Evolutionary conservation across 1,140 invertebrate species (phyloP).

Genomic region (Epicauta chinensis): DNA sequence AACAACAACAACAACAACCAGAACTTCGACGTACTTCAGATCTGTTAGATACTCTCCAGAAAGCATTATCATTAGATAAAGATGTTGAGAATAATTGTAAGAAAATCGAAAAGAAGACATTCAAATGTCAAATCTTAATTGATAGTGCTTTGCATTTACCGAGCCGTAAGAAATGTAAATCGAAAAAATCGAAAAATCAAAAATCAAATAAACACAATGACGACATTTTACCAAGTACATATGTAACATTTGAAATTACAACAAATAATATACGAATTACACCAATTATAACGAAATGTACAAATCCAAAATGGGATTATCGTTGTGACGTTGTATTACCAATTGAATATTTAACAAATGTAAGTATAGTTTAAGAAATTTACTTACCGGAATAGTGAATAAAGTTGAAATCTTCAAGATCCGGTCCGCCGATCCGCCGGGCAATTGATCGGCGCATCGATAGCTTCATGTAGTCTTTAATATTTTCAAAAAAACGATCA

Average conservation of each 20-base stretch:
- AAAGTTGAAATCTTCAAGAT: no score
- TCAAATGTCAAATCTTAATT: constrained; percentile 48
- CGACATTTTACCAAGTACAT: constrained; percentile 47
- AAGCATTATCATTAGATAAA: constrained; percentile 33
- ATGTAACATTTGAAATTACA: constrained; percentile 52
- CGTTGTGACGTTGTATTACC: constrained; percentile 48
- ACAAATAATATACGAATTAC: constrained; percentile 43
- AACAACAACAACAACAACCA: background rate
- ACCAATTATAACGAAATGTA: constrained; percentile 46
- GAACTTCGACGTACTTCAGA: constrained; percentile 31
- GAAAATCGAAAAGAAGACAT: constrained; percentile 21
- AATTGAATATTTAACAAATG: constrained; percentile 49
- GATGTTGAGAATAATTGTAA: background rate
- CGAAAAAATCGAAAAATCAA: constrained; percentile 28
- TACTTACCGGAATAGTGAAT: no score
- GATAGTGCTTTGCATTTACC: constrained; percentile 53
- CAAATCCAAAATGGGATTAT: constrained; percentile 52
- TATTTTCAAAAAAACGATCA: no score
- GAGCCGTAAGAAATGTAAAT: constrained; percentile 41
- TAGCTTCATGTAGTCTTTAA: no score
- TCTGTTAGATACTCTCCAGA: constrained; percentile 44
- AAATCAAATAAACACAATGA: constrained; percentile 29
- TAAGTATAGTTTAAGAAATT: constrained; percentile 36
- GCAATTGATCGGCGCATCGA: no score
- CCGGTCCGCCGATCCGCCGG: no score